Conservation (phyloP, 2,797 vertebrate genomes). For the Ctenochaetus hawaiiensis region DNA sequence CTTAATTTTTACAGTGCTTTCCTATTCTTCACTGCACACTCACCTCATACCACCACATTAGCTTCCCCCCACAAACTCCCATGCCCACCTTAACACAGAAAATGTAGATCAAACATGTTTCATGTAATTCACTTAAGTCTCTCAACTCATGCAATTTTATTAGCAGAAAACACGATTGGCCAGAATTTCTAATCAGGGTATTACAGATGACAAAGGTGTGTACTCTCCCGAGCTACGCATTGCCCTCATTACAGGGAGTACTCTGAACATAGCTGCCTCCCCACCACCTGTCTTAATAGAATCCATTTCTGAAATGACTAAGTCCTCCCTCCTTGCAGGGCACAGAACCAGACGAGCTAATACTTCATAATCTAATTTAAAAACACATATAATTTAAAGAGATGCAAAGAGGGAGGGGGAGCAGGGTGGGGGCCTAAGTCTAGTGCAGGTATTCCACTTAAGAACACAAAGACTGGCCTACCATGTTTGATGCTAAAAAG, state of each 20-base stretch:
- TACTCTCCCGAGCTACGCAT: conserved; percentile 77
- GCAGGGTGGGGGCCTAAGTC: conserved; percentile 66
- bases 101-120: conserved; percentile 76
- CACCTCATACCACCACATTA: conserved; percentile 23
- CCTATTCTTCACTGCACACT: conserved; percentile 26
- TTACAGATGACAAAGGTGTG: conserved; percentile 88
- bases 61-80: conserved; percentile 37
- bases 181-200: conserved; percentile 86
- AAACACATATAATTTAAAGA: conserved; percentile 89
- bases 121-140: conserved; percentile 83
- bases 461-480: conserved; percentile 76
- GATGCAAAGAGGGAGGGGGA: conserved; percentile 78
- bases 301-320: conserved; percentile 90
- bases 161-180: conserved; percentile 81
- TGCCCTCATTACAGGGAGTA: conserved; percentile 88
- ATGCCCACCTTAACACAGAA: conserved; percentile 59
- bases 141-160: conserved; percentile 84
- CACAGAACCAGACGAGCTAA: conserved; percentile 85
- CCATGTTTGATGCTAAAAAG: conserved; percentile 79
- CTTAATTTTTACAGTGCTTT: conserved; percentile 41
- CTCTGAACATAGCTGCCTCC: conserved; percentile 81
- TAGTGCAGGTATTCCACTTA: conserved; percentile 82
- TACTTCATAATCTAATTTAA: conserved; percentile 90
- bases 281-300: conserved; percentile 88
- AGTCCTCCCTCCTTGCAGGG: conserved; percentile 82